Evolutionary conservation across 2,797 vertebrate species (phyloP).

Genomic region (Cercopithecus petaurista): DNA sequence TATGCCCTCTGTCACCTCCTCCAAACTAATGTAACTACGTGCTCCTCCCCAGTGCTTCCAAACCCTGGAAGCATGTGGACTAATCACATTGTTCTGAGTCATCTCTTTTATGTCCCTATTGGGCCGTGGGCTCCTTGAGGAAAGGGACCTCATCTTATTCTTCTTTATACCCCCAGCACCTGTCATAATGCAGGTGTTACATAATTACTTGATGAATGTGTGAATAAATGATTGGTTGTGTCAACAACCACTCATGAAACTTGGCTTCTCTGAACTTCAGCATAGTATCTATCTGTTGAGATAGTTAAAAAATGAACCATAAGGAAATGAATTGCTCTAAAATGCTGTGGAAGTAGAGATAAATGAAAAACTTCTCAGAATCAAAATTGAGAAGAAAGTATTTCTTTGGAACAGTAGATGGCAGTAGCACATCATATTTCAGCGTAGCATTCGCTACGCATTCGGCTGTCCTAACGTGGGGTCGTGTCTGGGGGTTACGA

Average conservation of each 20-base stretch:
- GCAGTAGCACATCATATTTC: slow-evolving; percentile 32
- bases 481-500: accelerated
- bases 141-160: neutral
- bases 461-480: accelerated
- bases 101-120: neutral
- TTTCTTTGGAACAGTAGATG: slow-evolving; percentile 64
- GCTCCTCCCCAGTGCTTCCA: too few relatives aligned
- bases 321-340: neutral
- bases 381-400: neutral
- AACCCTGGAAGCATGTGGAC: neutral
- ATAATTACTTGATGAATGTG: neutral
- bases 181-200: neutral
- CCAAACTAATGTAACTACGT: neutral
- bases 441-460: neutral
- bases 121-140: neutral
- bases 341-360: neutral
- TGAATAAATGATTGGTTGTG: neutral
- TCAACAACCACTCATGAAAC: neutral
- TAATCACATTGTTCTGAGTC: neutral
- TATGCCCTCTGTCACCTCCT: too few relatives aligned
- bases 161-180: neutral
- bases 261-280: neutral
- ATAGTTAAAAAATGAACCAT: neutral
- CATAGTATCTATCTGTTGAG: neutral
- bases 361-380: neutral